Base-by-base conservation (phyloP, 1,140 invertebrate species). In the Lepidurus arcticus region DNA sequence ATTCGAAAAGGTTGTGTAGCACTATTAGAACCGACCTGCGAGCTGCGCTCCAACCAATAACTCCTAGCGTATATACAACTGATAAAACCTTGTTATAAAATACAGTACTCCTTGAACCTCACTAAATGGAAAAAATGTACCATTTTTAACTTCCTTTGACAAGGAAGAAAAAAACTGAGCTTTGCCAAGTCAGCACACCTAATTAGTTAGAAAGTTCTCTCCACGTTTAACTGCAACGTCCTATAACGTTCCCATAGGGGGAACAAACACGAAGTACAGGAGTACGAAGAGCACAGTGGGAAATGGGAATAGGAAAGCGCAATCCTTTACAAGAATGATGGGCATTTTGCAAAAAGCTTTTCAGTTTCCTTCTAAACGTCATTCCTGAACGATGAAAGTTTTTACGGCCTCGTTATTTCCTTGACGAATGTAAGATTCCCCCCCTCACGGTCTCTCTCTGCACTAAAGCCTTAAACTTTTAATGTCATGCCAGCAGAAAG, bases 201-300 rank as follows among this genome's bases (percentile, higher is more conserved):
- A 65, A 65, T 65, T 65, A 65, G n/a, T 65, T 65, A 65, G 53
- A 65, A 65, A 65, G 53, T 65, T 65, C 53, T 34, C 34, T 34
- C 34, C 34, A 34, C 34, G 34, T 34, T 34, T 65, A 65, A 65
- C 45, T 1, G 24, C 45, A 47, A 47, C 45, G 45, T 16, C 34
- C 4, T 5, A 47, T 5, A 47, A 47, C n/a, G 53, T 65, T 34
- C 34, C n/a, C 13, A 65, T n/a, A 13, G 21, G 6, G 53, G 8
- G 53, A 10, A 65, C 21, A 13, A 13, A 65, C 47, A 21, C 21
- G 13, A 65, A 65, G 21, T 47, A 10, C 10, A 47, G 1, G 10
- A 47, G 45, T 34, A 34, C 53, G 53, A 65, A 16, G 6, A 65
- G 21, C 10, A 13, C 16, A 65, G 53, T 65, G 53, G 53, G 16